Percentiles rank a stretch among this genome's conserved stretches.
Conservation (phyloP, 2,888 invertebrate genomes). For the Tethea ocularis region DNA sequence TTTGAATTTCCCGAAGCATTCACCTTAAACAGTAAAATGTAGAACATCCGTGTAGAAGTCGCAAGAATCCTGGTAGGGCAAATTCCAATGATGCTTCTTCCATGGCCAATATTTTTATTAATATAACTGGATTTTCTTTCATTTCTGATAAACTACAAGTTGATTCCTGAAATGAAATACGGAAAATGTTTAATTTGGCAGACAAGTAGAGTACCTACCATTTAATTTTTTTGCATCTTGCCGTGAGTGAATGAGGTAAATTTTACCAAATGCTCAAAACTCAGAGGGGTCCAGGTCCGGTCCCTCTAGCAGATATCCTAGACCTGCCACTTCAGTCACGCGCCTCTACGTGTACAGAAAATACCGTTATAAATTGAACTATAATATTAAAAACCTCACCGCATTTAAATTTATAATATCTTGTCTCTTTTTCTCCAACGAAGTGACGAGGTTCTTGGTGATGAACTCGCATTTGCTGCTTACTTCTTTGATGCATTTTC, state of each 20-base stretch:
- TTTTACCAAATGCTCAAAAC: no score
- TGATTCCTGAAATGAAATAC: slow-evolving; percentile 41
- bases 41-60: slow-evolving; percentile 52
- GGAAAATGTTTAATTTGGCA: not conserved
- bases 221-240: no score
- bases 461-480: slow-evolving; percentile 47
- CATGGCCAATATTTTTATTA: slow-evolving; percentile 58
- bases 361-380: no score
- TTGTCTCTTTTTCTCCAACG: slow-evolving; percentile 46
- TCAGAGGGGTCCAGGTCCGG: no score
- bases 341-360: no score
- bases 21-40: slow-evolving; percentile 47
- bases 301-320: no score
- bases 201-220: no score
- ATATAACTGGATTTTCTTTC: slow-evolving; percentile 54
- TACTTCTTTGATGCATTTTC: slow-evolving; percentile 51
- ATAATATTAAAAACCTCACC: slow-evolving; percentile 29
- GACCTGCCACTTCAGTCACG: not conserved
- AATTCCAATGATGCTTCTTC: slow-evolving; percentile 60
- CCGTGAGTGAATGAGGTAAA: no score
- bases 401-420: slow-evolving; percentile 49
- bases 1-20: no score
- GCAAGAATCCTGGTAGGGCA: slow-evolving; percentile 60
- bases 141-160: slow-evolving; percentile 54
- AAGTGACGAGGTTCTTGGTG: slow-evolving; percentile 50